These are phyloP conservation scores for Cephus pygmeus DNA, from an alignment of 2,888 invertebrate species.

Conservation along the genomic window DNA sequence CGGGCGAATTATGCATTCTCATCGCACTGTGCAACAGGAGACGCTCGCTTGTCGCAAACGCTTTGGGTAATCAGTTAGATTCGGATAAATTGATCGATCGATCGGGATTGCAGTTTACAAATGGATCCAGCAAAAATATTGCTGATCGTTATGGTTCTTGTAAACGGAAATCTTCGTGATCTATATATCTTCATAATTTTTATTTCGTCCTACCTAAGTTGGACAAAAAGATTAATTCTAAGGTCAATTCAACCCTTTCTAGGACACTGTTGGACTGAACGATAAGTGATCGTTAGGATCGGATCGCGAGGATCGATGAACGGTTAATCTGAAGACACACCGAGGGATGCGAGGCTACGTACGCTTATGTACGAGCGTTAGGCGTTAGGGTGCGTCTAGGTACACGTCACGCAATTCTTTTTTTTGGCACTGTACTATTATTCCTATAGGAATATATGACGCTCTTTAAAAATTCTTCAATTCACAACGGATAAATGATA, in stretches of 20 bases:
- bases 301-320: neutral
- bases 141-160: neutral
- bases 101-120: neutral
- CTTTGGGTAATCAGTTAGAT: no score
- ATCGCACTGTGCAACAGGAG: no score
- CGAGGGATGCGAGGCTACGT: neutral
- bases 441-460: neutral
- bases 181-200: neutral
- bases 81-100: no score
- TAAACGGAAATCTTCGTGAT: neutral
- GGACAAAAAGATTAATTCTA: neutral
- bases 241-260: neutral
- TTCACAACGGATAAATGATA: neutral
- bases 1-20: neutral
- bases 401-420: neutral
- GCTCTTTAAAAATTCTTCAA: neutral
- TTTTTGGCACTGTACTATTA: neutral
- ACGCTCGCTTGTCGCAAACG: no score
- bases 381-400: neutral
- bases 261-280: neutral
- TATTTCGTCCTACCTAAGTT: neutral
- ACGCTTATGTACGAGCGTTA: neutral
- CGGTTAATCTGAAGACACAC: neutral
- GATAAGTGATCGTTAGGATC: neutral
- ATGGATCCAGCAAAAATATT: neutral